Percentiles rank a stretch among this genome's conserved stretches.
phyloP scores from a whole-genome alignment of 1,140 invertebrate species.

The Lycorma delicatula region DNA sequence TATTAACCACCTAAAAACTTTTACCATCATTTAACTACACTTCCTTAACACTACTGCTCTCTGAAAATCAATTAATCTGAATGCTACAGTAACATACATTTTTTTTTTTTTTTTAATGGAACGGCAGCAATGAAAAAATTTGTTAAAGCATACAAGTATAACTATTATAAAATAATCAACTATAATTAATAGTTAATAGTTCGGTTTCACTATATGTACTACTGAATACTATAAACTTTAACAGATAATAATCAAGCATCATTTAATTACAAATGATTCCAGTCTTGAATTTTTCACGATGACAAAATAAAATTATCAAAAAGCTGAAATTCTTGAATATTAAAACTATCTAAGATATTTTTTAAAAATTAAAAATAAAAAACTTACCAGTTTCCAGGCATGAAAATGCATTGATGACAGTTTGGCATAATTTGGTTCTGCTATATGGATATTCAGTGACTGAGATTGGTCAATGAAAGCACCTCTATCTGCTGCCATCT shows the following conservation, averaged over 20 bases:
- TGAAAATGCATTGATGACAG: constrained; percentile 98
- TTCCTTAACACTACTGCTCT: too few relatives aligned
- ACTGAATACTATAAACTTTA: neutral
- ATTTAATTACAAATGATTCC: neutral
- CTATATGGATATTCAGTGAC: constrained; percentile 94
- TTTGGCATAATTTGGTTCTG: constrained; percentile 86
- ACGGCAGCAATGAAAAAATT: neutral
- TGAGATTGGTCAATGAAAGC: constrained; percentile 99
- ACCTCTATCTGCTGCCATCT: constrained; percentile 97
- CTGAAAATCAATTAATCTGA: too few relatives aligned
- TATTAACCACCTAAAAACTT: too few relatives aligned
- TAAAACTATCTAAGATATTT: neutral
- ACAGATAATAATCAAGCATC: neutral
- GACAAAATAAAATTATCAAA: neutral
- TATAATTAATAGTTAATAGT: too few relatives aligned
- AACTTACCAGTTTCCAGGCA: constrained; percentile 80
- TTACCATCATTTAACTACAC: too few relatives aligned
- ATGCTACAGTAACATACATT: constrained; percentile 7
- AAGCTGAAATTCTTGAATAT: neutral
- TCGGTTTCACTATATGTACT: constrained; percentile 2
- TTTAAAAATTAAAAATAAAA: constrained; percentile 1
- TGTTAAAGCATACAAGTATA: neutral
- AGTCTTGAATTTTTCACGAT: neutral
- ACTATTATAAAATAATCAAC: constrained; percentile 1
- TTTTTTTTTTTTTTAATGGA: constrained; percentile 1